phyloP scores from a whole-genome alignment of 2,888 invertebrate genomes.

The Synergus japonicus region DNA sequence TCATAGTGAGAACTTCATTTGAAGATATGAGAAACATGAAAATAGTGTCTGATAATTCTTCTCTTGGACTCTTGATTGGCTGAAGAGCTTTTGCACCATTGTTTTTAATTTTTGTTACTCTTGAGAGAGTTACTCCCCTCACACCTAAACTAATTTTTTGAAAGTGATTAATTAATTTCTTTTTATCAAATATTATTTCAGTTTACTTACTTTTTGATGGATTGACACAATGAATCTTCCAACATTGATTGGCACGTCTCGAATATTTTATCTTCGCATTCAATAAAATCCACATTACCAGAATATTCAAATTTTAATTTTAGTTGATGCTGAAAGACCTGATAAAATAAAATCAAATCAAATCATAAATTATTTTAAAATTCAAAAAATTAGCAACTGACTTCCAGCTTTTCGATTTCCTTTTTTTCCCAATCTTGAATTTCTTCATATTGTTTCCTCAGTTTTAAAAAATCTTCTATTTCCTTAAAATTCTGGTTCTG shows the following conservation, averaged over 20 bases:
- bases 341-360: background rate
- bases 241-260: conserved; percentile 53
- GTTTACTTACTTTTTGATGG: conserved; percentile 49
- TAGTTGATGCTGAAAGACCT: conserved; percentile 54
- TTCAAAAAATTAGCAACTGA: background rate
- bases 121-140: background rate
- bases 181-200: background rate
- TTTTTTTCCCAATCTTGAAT: conserved; percentile 1
- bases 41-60: background rate
- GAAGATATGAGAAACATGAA: conserved; percentile 40
- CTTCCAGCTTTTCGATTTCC: background rate
- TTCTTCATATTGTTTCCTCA: background rate
- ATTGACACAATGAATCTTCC: conserved; percentile 56
- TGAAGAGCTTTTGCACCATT: background rate
- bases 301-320: conserved; percentile 49
- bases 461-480: conserved; percentile 30
- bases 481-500: conserved; percentile 40
- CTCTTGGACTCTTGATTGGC: background rate
- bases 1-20: conserved; percentile 45
- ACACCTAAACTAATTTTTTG: conserved; percentile 11
- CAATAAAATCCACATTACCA: conserved; percentile 57
- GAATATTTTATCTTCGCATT: conserved; percentile 51
- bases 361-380: background rate
- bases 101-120: conserved; percentile 8
- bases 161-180: background rate